Conservation (phyloP, 37 sponge, comb jelly and placozoan species). For the Beroe ovata region DNA sequence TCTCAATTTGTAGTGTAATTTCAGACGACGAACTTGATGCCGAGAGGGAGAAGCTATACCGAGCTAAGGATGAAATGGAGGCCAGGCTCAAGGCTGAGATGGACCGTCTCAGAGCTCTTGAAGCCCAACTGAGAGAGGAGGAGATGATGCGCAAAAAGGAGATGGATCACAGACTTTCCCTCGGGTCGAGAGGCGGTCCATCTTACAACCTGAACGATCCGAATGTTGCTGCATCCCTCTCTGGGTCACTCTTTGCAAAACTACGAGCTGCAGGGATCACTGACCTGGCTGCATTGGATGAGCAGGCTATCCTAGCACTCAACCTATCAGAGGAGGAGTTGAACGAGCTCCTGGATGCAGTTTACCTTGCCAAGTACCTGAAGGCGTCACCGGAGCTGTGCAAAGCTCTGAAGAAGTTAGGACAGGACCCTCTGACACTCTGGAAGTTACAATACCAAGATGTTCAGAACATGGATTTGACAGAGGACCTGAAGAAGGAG, state of each 20-base stretch:
- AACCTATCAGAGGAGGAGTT: slow-evolving; percentile 23
- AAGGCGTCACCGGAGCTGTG: slow-evolving; percentile 9
- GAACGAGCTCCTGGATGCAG: slow-evolving; percentile 10
- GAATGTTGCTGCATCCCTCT: slow-evolving; percentile 31
- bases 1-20: neutral
- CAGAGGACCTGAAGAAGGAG: slow-evolving; percentile 55
- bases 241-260: slow-evolving; percentile 13
- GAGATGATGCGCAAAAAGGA: neutral
- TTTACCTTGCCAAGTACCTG: slow-evolving; percentile 59
- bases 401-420: neutral
- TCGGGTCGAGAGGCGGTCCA: slow-evolving; percentile 13
- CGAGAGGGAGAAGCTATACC: slow-evolving; percentile 4
- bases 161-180: slow-evolving; percentile 15
- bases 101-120: slow-evolving; percentile 6
- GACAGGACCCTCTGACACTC: slow-evolving; percentile 32
- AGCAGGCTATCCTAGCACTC: slow-evolving; percentile 41
- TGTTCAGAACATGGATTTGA: slow-evolving; percentile 5
- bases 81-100: slow-evolving; percentile 34
- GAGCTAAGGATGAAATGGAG: slow-evolving; percentile 32
- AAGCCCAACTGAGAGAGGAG: slow-evolving; percentile 7
- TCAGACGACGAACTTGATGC: slow-evolving; percentile 19
- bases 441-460: slow-evolving; percentile 48
- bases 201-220: slow-evolving; percentile 36
- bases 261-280: slow-evolving; percentile 42
- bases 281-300: slow-evolving; percentile 15